These are phyloP conservation scores for Chrysogorgia sp. DNA, from an alignment of 92 coral and sea anemone genomes.

Conservation along the genomic window DNA sequence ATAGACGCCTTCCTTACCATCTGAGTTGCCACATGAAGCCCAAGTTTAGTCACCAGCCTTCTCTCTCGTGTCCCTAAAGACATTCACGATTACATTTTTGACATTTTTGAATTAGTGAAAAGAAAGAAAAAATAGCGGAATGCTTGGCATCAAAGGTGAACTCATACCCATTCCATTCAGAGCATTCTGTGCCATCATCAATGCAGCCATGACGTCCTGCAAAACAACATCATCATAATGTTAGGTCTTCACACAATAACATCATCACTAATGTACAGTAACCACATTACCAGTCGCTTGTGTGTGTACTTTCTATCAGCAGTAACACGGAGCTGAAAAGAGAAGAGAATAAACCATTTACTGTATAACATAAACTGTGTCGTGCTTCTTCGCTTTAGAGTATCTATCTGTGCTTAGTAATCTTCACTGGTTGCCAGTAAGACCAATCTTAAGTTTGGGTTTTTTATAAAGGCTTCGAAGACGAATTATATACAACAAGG, in stretches of 20 bases:
- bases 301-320: constrained; percentile 97
- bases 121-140: too few relatives aligned
- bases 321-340: constrained; percentile 80
- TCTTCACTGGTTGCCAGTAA: too few relatives aligned
- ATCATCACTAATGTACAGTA: neutral
- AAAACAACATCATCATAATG: neutral
- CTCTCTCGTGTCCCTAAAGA: constrained; percentile 95
- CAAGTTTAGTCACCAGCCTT: constrained; percentile 76
- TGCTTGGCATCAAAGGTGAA: too few relatives aligned
- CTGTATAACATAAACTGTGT: too few relatives aligned
- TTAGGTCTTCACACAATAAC: too few relatives aligned
- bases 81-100: too few relatives aligned
- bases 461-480: too few relatives aligned
- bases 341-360: neutral
- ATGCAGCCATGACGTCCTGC: constrained; percentile 95
- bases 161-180: constrained; percentile 94
- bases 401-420: too few relatives aligned
- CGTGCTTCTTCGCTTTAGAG: too few relatives aligned
- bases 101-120: neutral
- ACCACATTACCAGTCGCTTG: constrained; percentile 77
- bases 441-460: too few relatives aligned
- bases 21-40: constrained; percentile 89
- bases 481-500: too few relatives aligned
- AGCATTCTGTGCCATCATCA: constrained; percentile 86
- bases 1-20: too few relatives aligned